Evolutionary conservation across 2,113 vertebrate genomes (phyloP).

Genomic region (Ardeotis arabs): DNA sequence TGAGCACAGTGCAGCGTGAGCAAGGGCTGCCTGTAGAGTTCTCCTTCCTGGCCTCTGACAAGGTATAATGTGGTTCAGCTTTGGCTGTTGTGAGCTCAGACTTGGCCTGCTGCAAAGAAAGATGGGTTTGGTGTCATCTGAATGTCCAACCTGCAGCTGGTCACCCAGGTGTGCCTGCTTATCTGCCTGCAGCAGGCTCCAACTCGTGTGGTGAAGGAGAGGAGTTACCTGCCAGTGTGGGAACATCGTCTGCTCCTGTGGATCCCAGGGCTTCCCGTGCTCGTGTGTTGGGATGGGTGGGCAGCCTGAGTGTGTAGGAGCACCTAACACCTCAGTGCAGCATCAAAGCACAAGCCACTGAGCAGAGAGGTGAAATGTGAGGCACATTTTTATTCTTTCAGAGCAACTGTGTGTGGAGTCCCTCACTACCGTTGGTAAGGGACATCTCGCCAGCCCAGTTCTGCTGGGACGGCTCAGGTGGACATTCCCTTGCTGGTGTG

Average conservation of each 20-base stretch:
- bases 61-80: fast-evolving
- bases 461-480: not conserved
- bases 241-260: fast-evolving
- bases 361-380: not conserved
- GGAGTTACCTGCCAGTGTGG: not conserved
- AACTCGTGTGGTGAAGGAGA: not conserved
- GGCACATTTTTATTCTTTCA: not conserved
- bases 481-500: not conserved
- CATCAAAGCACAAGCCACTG: not conserved
- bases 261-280: not conserved
- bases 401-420: not conserved
- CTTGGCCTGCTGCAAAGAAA: not conserved
- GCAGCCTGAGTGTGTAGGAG: not conserved
- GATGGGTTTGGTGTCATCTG: fast-evolving
- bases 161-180: not conserved
- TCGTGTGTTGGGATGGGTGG: fast-evolving
- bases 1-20: fast-evolving
- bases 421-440: not conserved
- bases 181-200: not conserved
- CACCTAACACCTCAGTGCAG: not conserved
- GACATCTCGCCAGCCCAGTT: not conserved
- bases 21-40: not conserved
- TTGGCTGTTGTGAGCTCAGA: not conserved
- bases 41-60: not conserved
- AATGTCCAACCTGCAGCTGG: not conserved